Evolutionary conservation across 2,888 invertebrate species (phyloP), one percentile per base, ranked within the genome.

Genomic region (Gymnoscelis rufifasciata): DNA sequence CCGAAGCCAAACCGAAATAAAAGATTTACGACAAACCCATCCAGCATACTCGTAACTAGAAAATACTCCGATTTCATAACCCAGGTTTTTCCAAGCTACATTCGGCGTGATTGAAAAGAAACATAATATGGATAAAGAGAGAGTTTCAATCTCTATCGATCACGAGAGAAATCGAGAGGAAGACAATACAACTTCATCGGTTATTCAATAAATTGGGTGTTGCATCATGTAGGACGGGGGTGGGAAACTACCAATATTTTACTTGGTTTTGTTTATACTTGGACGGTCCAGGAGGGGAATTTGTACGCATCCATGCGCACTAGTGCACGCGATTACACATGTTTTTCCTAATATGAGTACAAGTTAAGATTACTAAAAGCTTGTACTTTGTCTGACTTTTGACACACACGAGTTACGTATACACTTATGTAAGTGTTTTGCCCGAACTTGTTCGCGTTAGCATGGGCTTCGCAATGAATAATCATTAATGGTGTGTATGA

Each of bases 81-180:
- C 48, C 50, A 47, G 45, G 15, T 51, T 12, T 48, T 44, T 38
- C 43, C 33, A 52, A 50, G 51, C 51, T 51, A 37, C 47, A 52
- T 45, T 54, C 43, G 6, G 43, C 49, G 45, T 71, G 69, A 72
- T 74, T 71, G 69, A 71, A 74, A 72, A 68, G 66, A 70, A 71
- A 72, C 65, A 71, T n/a, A 71, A 74, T 64, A 60, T 58, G 56
- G 62, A 58, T 58, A 56, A 62, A 58, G 61, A 58, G 56, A 66
- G 69, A 68, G 59, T 66, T 69, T 69, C 61, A 47, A 51, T 61
- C 53, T 53, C 66, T 66, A 71, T 66, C 68, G 66, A 71, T 73
- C 64, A 73, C 56, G 62, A 48, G 61, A 51, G 57, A 58, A 66
- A 64, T 67, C 59, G 55, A 47, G 51, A 54, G 58, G 63, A 52